Percentiles rank a stretch among this genome's conserved stretches.
Conservation (phyloP, 2,797 vertebrate species). For the Eutrigla gurnardus region DNA sequence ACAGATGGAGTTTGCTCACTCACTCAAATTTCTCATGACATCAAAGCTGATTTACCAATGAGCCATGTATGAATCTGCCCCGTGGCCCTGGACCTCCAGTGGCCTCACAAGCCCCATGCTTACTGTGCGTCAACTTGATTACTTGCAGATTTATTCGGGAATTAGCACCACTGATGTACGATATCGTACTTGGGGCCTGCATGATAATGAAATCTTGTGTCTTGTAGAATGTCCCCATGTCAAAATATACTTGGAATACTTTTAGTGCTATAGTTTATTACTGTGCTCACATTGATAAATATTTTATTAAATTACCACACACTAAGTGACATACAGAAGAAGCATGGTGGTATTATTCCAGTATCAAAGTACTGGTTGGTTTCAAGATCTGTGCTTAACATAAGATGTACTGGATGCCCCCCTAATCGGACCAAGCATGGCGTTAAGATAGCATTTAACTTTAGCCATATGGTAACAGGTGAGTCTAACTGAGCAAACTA, state of each 20-base stretch:
- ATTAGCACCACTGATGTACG: neutral
- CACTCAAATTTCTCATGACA: neutral
- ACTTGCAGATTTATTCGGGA: neutral
- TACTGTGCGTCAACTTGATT: neutral
- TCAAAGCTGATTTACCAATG: neutral
- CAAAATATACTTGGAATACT: neutral
- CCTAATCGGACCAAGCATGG: neutral
- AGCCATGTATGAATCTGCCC: neutral
- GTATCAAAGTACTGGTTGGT: too few relatives aligned
- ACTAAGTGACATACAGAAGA: neutral
- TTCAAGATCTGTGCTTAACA: neutral
- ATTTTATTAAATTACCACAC: neutral
- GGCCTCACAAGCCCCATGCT: neutral
- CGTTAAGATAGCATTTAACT: neutral
- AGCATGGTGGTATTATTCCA: neutral
- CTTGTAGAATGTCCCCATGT: neutral
- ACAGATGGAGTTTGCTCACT: neutral
- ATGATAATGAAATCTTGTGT: neutral
- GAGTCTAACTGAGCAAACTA: neutral
- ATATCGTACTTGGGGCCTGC: neutral
- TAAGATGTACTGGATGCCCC: neutral
- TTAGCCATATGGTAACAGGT: slow-evolving; percentile 3
- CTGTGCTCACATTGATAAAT: neutral
- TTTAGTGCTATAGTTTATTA: neutral
- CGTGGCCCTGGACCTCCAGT: neutral